A percentile compares a stretch with the other conserved stretches of the same genome.
These are phyloP conservation scores for Hemicordylus capensis DNA, from an alignment of 2,113 vertebrate species.

Conservation along the genomic window DNA sequence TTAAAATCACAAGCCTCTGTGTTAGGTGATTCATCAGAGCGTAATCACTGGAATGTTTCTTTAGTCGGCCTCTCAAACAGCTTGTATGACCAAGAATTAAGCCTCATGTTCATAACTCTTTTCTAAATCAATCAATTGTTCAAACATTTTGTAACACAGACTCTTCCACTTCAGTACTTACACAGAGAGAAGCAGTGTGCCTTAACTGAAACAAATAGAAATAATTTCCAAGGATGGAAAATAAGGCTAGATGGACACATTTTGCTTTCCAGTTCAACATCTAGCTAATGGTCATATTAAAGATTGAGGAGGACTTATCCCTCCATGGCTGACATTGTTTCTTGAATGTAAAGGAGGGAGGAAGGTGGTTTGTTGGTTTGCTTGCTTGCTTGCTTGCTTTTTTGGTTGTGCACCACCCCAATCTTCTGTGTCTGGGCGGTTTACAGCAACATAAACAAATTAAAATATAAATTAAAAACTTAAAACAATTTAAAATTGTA, in stretches of 20 bases:
- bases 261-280: neutral
- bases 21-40: neutral
- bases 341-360: neutral
- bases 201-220: slow-evolving; percentile 5
- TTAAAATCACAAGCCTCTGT: neutral
- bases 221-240: neutral
- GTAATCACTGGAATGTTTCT: neutral
- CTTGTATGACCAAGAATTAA: neutral
- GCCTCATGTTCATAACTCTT: neutral
- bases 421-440: no score
- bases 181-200: neutral
- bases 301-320: neutral
- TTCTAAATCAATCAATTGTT: slow-evolving; percentile 4
- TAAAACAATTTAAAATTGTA: no score
- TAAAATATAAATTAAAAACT: no score
- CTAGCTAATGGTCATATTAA: neutral
- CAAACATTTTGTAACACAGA: neutral
- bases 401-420: no score
- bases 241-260: neutral
- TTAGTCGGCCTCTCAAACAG: neutral
- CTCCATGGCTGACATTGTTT: neutral
- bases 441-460: no score
- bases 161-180: neutral
- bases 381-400: no score
- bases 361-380: neutral